Evolutionary conservation across 2,888 invertebrate genomes (phyloP).

Genomic region (Bellardia pandia): DNA sequence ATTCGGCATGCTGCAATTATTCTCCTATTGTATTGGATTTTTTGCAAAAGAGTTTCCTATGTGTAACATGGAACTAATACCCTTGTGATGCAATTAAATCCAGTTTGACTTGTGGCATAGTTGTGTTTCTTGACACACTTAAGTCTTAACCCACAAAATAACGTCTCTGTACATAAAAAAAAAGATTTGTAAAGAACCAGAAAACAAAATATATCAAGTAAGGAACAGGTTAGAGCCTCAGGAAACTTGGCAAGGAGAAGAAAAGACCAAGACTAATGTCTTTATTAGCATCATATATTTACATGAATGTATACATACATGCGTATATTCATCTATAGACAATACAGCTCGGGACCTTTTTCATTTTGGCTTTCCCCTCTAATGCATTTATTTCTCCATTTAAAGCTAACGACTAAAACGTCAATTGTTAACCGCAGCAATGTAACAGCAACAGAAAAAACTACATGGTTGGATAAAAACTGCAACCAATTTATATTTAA

Average conservation of each 20-base stretch:
- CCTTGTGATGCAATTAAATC: conserved; percentile 19
- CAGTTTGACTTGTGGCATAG: conserved; percentile 39
- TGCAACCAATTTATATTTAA: conserved; percentile 58
- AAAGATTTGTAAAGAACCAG: neutral
- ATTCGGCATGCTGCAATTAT: neutral
- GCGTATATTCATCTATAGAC: neutral
- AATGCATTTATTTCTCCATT: conserved; percentile 25
- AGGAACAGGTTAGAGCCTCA: conserved; percentile 36
- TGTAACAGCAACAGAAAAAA: conserved; percentile 18
- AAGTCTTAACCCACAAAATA: conserved; percentile 32
- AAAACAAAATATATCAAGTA: neutral
- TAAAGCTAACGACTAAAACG: conserved; percentile 37
- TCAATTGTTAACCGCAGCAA: conserved; percentile 44
- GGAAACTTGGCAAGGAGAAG: conserved; percentile 23
- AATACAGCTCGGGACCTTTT: conserved; percentile 15
- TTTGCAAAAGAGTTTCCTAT: conserved; percentile 26
- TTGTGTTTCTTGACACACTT: conserved; percentile 45
- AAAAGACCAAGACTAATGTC: conserved; percentile 58
- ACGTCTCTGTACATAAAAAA: conserved; percentile 19
- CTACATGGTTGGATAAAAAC: conserved; percentile 35
- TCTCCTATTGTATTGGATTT: neutral
- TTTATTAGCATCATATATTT: conserved; percentile 57
- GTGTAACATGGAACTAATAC: conserved; percentile 47
- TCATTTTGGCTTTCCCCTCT: conserved; percentile 2
- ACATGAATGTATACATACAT: neutral